Evolutionary conservation across 1,140 invertebrate species (phyloP), one percentile per base, ranked within the genome.

Genomic region (Caenorhabditis inopinata): DNA sequence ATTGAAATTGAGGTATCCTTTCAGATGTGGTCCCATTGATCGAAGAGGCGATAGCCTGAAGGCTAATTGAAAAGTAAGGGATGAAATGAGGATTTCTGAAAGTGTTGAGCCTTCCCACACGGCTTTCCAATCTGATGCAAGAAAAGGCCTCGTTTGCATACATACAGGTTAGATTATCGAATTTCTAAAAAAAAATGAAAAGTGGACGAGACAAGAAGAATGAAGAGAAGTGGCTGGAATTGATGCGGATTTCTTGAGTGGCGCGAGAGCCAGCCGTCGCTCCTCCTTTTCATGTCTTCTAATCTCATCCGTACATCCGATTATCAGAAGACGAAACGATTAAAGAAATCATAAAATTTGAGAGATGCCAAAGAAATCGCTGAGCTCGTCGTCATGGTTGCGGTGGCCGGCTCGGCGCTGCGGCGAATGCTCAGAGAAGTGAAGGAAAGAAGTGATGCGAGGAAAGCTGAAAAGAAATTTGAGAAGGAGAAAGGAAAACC

Each of bases 231-330:
- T 16, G 25, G 53, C 58, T 68, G 58, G n/a, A 68, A 68, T 14
- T 5, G 38, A 42, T 68, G 58, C 35, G 58, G 32, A 16, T 4
- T 25, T n/a, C n/a, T 25, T 21, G 9, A 12, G 32, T 5, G 32
- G 58, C 32, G 32, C 58, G 58, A 68, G 32, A 38, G 58, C 23
- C 32, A 68, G 58, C 51, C 12, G n/a, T n/a, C 32, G 25, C 58
- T 68, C 58, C 58, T 68, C 58, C 58, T 68, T 38, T 32, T 68
- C 58, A 68, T 68, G 38, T 32, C 58, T 38, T 68, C 32, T 68
- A 68, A 68, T 68, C 58, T 68, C 51, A 12, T 58, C 58, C 32
- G 23, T 32, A 68, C 32, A 68, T 68, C 58, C 58, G 58, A 68
- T 68, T 68, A 68, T 68, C 58, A 68, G 58, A 42, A 68, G 25